Evolutionary conservation across 1,140 invertebrate species (phyloP).

Genomic region (Stegodyphus dumicola): DNA sequence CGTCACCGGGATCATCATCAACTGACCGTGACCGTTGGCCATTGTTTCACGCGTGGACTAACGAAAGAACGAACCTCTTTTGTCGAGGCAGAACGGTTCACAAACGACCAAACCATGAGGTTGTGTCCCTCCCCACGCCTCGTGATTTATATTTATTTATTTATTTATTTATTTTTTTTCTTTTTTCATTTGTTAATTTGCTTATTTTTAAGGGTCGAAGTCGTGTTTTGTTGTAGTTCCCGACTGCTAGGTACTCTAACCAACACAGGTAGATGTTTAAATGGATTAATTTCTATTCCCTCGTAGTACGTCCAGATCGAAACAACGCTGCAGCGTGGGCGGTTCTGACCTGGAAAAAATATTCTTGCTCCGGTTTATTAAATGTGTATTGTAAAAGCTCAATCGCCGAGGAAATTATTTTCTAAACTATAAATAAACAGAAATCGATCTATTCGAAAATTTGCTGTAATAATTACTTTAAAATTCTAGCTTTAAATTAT

Average conservation of each 20-base stretch:
- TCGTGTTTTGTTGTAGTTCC: conserved; percentile 23
- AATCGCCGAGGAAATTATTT: too few species aligned
- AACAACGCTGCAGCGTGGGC: not conserved
- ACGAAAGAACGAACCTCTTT: conserved; percentile 11
- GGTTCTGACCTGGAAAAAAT: not conserved
- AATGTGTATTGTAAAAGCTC: too few species aligned
- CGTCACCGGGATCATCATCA: not conserved
- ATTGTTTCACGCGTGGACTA: conserved; percentile 28
- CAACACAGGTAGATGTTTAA: too few species aligned
- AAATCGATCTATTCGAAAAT: too few species aligned
- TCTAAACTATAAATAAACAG: too few species aligned
- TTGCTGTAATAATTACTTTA: too few species aligned
- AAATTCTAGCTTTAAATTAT: too few species aligned
- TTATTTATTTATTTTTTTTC: conserved; percentile 3
- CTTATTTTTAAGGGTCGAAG: conserved; percentile 10
- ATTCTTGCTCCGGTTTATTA: too few species aligned
- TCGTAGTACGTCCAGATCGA: not conserved
- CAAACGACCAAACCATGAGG: not conserved
- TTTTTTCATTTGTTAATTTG: conserved; percentile 13
- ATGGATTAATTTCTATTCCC: too few species aligned
- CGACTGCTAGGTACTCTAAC: too few species aligned
- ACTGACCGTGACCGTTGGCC: conserved; percentile 31
- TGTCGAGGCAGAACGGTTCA: conserved; percentile 14
- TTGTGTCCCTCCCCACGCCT: not conserved
- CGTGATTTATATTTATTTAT: not conserved